Base-by-base conservation (phyloP, 2,888 invertebrate genomes). In the Cerceris rybyensis region DNA sequence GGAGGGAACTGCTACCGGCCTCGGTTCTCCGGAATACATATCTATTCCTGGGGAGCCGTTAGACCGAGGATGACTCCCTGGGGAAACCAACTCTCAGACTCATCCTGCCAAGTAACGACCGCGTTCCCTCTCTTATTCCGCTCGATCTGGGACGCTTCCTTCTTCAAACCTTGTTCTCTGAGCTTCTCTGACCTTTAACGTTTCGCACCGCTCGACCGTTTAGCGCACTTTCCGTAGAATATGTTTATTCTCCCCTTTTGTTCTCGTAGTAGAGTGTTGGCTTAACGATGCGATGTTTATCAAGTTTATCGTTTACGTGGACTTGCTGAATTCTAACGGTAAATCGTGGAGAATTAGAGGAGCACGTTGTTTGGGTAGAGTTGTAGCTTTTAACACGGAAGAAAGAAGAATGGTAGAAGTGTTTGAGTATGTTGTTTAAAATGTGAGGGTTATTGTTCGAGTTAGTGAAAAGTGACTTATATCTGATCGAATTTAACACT, bases 41-140 rank as follows among this genome's bases (percentile, higher is more conserved):
- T 90, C 88, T 84, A 88, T 81, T 89, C 88, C 88, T 80, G 80
- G 89, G 89, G 89, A 87, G 87, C 88, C 87, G 88, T 90, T 90
- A 89, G 85, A 86, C 78, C 69, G 84, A 80, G 85, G 85, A 91
- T 87, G 89, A 81, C 89, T 89, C 91, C 89, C 89, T 57, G 52
- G 91, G 87, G 91, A 88, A 79, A 83, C 85, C 84, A 89, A 90
- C 91, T 90, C 90, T 90, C 89, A 86, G 89, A 87, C 89, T 90
- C 90, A 88, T 91, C 88, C 87, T 82, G 84, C 80, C 89, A 85
- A 89, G 88, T 89, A 91, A 91, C 90, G 88, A 90, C 86, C 81
- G 65, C 84, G 75, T 83, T 84, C 82, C 82, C 85, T 82, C 86
- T 81, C 86, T 86, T 80, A 83, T 84, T 83, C 85, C 84, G 70